Evolutionary conservation across 2,113 vertebrate species (phyloP), one percentile per base, ranked within the genome.

Genomic region (Amblyopsis rosae): DNA sequence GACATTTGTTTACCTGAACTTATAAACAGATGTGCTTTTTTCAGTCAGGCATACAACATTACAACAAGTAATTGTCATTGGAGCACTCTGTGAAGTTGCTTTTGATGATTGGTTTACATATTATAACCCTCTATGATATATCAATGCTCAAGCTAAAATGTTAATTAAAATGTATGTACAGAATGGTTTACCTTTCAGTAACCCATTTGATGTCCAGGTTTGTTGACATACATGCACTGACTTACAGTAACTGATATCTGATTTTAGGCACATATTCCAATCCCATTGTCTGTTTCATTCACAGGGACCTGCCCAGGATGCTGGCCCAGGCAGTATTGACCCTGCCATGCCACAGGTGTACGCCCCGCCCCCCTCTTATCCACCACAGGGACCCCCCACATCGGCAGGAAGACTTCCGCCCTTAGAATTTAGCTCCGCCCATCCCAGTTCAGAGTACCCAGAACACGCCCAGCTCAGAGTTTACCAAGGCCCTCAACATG

Each of bases 401-500:
- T 59, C 89, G 8, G 77, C 78, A 2, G 87, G 90, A 64, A 83
- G 92, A 55, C 86, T 94, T 19, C 75, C 87, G 6, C 76, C 92
- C n/a, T 84, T 93, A 3, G 93, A 94, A 48, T 94, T 93, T 41
- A 86, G 74, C 64, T 62, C 90, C 3, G 85, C 87, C 32, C 93
- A 92, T 59, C 67, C 82, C 47, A 62, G 70, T 12, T 68, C 87
- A 46, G 93, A 94, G 70, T 93, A 93, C 68, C 61, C 87, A 0
- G 93, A 94, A 12, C 93, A 92, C 26, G 87, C 91, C 58, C 92
- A 93, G 56, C 84, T 94, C 73, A 79, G 92, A 73, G 88, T 93
- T 16, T 94, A 92, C 45, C 93, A 92, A 81, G 89, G 87, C 64
- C 77, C 91, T 13, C 93, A 92, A 73, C 91, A 75, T 0, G 91